These are phyloP conservation scores for Drosophila truncata DNA, from an alignment of 1,140 invertebrate genomes.

Conservation along the genomic window DNA sequence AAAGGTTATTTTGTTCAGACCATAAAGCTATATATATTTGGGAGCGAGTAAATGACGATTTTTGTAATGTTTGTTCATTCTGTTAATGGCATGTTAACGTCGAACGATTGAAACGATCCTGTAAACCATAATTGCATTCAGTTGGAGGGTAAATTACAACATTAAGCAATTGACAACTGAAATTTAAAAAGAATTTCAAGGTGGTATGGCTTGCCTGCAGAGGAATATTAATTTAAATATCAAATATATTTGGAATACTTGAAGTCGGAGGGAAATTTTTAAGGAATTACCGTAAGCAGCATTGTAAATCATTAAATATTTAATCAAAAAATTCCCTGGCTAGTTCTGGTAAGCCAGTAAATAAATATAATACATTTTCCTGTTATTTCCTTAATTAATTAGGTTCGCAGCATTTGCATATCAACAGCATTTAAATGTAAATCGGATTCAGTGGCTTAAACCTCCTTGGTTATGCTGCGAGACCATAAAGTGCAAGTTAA, in stretches of 20 bases:
- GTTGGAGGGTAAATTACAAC: background rate
- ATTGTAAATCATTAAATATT: background rate
- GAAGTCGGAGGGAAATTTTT: background rate
- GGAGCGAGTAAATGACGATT: slow-evolving; percentile 17
- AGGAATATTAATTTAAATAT: background rate
- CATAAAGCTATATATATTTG: slow-evolving; percentile 1
- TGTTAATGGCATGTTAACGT: slow-evolving; percentile 16
- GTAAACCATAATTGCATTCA: slow-evolving; percentile 29
- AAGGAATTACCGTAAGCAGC: background rate
- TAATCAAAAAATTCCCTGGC: background rate
- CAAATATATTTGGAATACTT: background rate
- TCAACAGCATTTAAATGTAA: slow-evolving; percentile 1
- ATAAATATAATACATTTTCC: background rate
- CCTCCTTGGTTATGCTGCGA: slow-evolving; percentile 1
- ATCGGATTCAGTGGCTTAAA: slow-evolving; percentile 11
- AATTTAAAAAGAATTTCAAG: background rate
- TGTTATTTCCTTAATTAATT: background rate
- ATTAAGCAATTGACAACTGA: background rate
- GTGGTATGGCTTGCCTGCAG: too few relatives aligned
- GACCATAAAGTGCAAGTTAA: slow-evolving; percentile 34
- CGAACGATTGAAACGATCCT: background rate
- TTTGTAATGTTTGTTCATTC: slow-evolving; percentile 23
- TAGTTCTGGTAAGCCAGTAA: background rate
- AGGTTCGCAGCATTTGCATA: background rate
- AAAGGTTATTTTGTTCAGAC: background rate